These are phyloP conservation scores for Thalassarche chlororhynchos DNA, from an alignment of 2,113 vertebrate species.

Conservation along the genomic window DNA sequence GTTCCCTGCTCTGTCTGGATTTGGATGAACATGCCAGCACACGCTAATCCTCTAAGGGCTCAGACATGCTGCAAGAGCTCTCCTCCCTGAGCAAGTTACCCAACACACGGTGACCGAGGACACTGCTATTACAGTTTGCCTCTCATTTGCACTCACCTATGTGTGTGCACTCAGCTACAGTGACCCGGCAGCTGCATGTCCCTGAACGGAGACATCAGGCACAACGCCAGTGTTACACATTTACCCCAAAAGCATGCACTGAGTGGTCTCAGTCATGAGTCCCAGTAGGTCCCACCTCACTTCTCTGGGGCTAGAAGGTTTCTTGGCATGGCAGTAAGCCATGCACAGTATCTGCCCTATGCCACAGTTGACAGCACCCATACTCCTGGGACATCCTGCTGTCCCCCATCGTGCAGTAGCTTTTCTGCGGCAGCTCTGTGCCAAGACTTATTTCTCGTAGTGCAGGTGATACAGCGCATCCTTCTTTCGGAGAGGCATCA, in stretches of 20 bases:
- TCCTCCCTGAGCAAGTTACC: background rate
- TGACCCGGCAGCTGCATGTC: background rate
- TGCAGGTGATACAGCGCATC: background rate
- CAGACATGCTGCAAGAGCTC: background rate
- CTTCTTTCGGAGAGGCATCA: background rate
- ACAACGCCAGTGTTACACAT: rapidly evolving
- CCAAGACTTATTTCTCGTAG: background rate
- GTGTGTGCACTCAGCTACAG: background rate
- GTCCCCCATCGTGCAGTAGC: background rate
- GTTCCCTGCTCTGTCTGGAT: background rate
- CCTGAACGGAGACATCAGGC: background rate
- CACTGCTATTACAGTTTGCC: background rate
- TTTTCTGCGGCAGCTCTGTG: background rate
- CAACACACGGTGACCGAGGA: rapidly evolving
- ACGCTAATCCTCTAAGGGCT: background rate
- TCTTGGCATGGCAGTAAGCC: background rate
- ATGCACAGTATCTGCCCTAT: background rate
- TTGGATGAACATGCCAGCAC: background rate
- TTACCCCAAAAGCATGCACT: background rate
- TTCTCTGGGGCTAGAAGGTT: background rate
- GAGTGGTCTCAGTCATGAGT: background rate
- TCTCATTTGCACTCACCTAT: background rate
- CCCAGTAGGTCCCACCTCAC: background rate
- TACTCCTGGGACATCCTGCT: background rate
- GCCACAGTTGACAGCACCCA: background rate